A percentile compares a stretch with the other conserved stretches of the same genome.
phyloP scores from a whole-genome alignment of 2,797 vertebrate species.

The Sebastes wilsoni region DNA sequence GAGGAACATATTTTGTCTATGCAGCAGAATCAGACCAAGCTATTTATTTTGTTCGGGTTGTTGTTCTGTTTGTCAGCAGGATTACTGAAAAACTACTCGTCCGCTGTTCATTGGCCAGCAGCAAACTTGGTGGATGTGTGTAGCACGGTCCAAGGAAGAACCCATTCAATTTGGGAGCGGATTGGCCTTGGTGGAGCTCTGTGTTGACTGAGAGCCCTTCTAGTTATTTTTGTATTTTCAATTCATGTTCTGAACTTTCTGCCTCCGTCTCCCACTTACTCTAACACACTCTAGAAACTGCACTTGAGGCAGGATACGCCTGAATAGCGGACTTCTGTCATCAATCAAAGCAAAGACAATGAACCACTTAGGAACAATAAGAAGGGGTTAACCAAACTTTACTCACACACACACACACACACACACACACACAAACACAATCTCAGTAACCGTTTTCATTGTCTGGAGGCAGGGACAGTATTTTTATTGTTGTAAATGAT shows the following conservation, averaged over 20 bases:
- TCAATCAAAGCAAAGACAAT: slow-evolving; percentile 74
- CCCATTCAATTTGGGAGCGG: not conserved
- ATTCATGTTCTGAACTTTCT: not conserved
- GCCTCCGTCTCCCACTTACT: not conserved
- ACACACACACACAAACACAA: not conserved
- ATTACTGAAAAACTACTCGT: not conserved
- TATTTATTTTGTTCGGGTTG: not conserved
- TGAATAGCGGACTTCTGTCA: slow-evolving; percentile 64
- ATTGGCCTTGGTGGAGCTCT: not conserved
- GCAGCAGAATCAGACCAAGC: not conserved
- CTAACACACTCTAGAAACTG: slow-evolving; percentile 1
- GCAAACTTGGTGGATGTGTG: not conserved
- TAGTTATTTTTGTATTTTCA: not conserved
- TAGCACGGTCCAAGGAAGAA: not conserved
- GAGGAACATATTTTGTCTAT: not conserved
- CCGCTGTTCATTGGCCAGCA: not conserved
- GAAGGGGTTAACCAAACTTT: slow-evolving; percentile 46
- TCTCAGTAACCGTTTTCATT: not conserved
- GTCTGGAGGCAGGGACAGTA: not conserved
- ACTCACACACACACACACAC: not conserved
- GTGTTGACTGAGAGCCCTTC: not conserved
- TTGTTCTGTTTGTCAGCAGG: not conserved
- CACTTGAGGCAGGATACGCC: slow-evolving; percentile 61
- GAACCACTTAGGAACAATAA: slow-evolving; percentile 57
- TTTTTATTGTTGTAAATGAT: slow-evolving; percentile 19